Base-by-base conservation (phyloP, 2,113 vertebrate species). In the Passer montanus region DNA sequence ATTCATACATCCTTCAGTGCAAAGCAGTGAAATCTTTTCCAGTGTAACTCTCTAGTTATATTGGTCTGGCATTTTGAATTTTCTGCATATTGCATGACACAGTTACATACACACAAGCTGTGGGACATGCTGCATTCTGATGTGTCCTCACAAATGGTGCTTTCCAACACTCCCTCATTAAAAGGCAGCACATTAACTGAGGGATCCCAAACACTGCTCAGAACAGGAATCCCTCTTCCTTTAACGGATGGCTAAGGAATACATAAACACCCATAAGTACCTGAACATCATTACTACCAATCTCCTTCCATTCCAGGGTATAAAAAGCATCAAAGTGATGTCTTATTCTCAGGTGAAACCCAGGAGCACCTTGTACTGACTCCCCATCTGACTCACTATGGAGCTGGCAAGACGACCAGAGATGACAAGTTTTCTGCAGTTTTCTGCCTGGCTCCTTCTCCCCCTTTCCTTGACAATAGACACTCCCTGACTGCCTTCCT, bases 1-100 rank as follows among this genome's bases (percentile, higher is more conserved):
- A 87, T 94, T 92, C 87, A 92, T 27, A 52, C 78, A 95, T 58
- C 84, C 80, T 77, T 86, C 84, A 58, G 43, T 4, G 2, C 55
- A 69, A 73, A 93, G 73, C 56, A 73, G 47, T 1, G 9, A 53
- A 85, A 84, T 85, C 24, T 35, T 66, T 72, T 74, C 63, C 76
- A 89, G 47, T 43, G 10, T 47, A 78, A 66, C 16, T 66, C 69
- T 35, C 8, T 5, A 53, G 49, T 60, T 67, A 44, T 24, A 76
- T 24, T 58, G 55, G 67, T 73, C 68, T 66, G 73, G 70, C 30
- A 79, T 50, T 79, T 30, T 0, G 37, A 60, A 72, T 89, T 60
- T 90, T 78, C 69, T 78, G 68, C 83, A 43, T 50, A 39, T 55
- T 78, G 35, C 30, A 24, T 56, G 86, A 55, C 72, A 78, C 60